These are phyloP conservation scores for Aphelenchoides avenae DNA, from an alignment of 1,140 invertebrate species.

Conservation along the genomic window DNA sequence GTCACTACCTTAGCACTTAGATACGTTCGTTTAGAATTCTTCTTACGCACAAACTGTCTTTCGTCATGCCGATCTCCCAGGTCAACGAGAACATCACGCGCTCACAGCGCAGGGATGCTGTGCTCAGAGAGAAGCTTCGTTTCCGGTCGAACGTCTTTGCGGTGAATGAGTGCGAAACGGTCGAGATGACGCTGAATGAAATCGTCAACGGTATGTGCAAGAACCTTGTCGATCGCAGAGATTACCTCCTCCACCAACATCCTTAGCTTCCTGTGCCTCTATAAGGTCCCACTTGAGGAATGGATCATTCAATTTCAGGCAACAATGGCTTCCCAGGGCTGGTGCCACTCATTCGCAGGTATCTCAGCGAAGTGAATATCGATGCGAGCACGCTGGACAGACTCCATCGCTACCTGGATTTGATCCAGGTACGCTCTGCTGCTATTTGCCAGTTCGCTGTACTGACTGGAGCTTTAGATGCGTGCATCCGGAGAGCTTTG, in stretches of 20 bases:
- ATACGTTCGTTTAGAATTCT: conserved; percentile 95
- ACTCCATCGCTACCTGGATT: conserved; percentile 88
- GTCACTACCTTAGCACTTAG: no score
- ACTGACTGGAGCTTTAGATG: conserved; percentile 40
- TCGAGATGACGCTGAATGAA: conserved; percentile 82
- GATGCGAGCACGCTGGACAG: conserved; percentile 94
- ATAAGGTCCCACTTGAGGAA: no score
- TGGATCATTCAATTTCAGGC: no score
- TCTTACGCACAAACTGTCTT: conserved; percentile 88
- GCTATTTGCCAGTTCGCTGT: conserved; percentile 28
- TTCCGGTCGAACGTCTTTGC: conserved; percentile 34
- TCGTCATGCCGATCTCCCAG: conserved; percentile 95
- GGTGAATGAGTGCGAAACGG: conserved; percentile 57
- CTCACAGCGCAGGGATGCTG: conserved; percentile 83
- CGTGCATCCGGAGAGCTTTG: conserved; percentile 61
- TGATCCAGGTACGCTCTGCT: conserved; percentile 69
- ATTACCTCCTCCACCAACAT: no score
- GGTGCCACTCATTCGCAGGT: conserved; percentile 84
- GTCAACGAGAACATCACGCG: conserved; percentile 96
- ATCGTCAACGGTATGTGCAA: conserved; percentile 85
- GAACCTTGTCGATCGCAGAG: neutral
- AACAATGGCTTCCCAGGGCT: conserved; percentile 82
- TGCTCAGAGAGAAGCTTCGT: conserved; percentile 74
- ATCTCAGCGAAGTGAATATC: conserved; percentile 84
- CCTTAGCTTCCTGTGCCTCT: no score